Conservation (phyloP, 2,113 vertebrate species). For the Grantiella picta region DNA sequence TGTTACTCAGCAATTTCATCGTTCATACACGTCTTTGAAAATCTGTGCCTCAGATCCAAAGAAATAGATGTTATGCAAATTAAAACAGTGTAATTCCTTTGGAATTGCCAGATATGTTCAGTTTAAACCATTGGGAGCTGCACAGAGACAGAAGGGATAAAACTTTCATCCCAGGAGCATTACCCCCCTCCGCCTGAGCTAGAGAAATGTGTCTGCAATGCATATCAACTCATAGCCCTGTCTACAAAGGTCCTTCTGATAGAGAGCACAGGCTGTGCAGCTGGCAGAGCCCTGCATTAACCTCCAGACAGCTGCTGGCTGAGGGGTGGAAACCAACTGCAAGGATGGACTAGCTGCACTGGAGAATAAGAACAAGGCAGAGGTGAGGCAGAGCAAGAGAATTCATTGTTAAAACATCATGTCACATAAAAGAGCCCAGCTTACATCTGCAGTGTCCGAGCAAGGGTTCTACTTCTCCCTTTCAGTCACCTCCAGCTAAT, state of each 20-base stretch:
- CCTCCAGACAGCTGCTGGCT: neutral
- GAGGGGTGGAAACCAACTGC: neutral
- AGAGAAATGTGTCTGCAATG: neutral
- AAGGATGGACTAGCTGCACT: neutral
- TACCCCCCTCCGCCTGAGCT: neutral
- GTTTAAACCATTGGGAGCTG: neutral
- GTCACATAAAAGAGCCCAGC: neutral
- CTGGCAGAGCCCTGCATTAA: neutral
- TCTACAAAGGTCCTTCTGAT: neutral
- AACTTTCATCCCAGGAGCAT: neutral
- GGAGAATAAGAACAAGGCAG: neutral
- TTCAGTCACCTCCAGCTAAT: neutral
- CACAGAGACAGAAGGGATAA: neutral
- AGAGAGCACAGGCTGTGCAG: neutral
- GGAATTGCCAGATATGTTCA: neutral
- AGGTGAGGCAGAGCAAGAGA: neutral
- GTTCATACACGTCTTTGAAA: neutral
- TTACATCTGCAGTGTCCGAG: neutral
- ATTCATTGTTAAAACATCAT: neutral
- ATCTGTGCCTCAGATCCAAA: neutral
- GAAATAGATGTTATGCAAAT: conserved; percentile 22
- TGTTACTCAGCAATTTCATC: conserved; percentile 23
- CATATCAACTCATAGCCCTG: neutral
- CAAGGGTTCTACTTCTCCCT: neutral
- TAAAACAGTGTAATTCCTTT: neutral